Evolutionary conservation across 2,888 invertebrate genomes (phyloP).

Genomic region (Zele albiditarsus): DNA sequence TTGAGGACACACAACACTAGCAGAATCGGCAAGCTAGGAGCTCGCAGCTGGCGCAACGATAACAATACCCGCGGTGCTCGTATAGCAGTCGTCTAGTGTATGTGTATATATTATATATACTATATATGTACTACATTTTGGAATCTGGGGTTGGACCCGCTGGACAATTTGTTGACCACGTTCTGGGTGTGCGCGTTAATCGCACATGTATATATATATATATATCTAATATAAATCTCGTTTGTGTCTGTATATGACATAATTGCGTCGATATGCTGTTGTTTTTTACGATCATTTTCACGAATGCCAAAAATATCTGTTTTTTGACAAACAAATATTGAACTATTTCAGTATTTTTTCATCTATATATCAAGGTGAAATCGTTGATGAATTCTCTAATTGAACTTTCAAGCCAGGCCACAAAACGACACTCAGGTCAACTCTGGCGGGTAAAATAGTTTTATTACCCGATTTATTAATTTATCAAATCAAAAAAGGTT

Average conservation of each 20-base stretch:
- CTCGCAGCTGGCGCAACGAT: constrained; percentile 63
- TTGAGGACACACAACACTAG: background rate
- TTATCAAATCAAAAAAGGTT: no score
- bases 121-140: constrained; percentile 49
- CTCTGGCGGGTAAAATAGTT: no score
- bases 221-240: background rate
- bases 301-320: no score
- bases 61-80: constrained; percentile 65
- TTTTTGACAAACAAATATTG: no score
- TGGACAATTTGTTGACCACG: constrained; percentile 57
- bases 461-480: no score
- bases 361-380: no score
- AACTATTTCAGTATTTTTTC: no score
- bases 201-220: constrained; percentile 39
- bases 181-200: constrained; percentile 57
- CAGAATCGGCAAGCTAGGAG: constrained; percentile 48
- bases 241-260: background rate
- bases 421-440: no score
- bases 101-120: no score
- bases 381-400: no score
- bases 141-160: constrained; percentile 60
- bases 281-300: no score
- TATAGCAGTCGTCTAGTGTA: constrained; percentile 54
- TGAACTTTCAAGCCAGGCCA: no score
- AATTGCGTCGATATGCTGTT: background rate